A percentile compares a stretch with the other conserved stretches of the same genome.
Evolutionary conservation across 2,113 vertebrate genomes (phyloP).

Genomic region (Indicator indicator): DNA sequence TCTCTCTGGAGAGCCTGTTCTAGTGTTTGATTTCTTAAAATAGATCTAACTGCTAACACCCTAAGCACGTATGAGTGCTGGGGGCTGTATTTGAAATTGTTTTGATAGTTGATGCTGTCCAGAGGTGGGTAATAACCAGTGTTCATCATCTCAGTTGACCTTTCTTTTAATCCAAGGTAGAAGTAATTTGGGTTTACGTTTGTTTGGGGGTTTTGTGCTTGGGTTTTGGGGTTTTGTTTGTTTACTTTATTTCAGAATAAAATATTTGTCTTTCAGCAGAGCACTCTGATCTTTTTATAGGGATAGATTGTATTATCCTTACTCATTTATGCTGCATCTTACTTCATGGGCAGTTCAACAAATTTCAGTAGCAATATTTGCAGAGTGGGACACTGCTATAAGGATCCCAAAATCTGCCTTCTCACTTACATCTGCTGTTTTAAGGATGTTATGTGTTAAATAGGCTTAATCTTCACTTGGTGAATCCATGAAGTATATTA

Average conservation of each 20-base stretch:
- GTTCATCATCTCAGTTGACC: neutral
- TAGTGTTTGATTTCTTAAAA: neutral
- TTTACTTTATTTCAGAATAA: neutral
- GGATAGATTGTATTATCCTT: neutral
- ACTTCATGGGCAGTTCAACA: neutral
- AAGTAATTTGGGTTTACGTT: neutral
- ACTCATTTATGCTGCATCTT: neutral
- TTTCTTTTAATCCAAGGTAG: neutral
- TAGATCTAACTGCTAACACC: neutral
- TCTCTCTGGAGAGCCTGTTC: no score
- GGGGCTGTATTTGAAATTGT: neutral
- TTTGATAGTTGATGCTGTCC: neutral
- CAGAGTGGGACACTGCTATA: neutral
- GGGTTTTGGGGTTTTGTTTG: neutral
- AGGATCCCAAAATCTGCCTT: neutral
- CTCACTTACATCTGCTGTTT: neutral
- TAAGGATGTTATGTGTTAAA: neutral
- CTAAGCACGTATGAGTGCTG: neutral
- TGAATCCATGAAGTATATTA: neutral
- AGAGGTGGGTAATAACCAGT: neutral
- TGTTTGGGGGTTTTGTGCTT: accelerated
- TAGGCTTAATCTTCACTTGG: neutral
- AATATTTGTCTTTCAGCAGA: neutral
- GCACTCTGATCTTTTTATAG: neutral
- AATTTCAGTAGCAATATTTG: neutral